phyloP scores from a whole-genome alignment of 2,797 vertebrate genomes.

The Diceros bicornis region DNA sequence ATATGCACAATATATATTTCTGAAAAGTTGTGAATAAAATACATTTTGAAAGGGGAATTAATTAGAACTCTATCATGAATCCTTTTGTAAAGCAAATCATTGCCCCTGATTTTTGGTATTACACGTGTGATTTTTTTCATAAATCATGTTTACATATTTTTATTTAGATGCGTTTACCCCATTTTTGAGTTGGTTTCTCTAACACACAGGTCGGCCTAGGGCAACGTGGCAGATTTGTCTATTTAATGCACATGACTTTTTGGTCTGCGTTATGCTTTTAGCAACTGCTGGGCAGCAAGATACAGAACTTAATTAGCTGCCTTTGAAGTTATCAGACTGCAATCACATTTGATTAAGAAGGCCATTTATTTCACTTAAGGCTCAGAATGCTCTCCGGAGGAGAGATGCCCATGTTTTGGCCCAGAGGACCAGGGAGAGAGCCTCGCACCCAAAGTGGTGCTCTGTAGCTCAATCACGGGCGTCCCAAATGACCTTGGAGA shows the following conservation, averaged over 20 bases:
- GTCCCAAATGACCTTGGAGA: background rate
- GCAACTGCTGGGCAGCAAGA: background rate
- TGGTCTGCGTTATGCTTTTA: background rate
- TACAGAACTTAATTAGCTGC: background rate
- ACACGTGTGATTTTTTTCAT: background rate
- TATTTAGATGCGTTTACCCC: background rate
- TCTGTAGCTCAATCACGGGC: background rate
- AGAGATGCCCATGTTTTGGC: background rate
- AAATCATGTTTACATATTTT: background rate
- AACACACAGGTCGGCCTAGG: background rate
- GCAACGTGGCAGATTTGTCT: background rate
- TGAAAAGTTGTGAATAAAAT: background rate
- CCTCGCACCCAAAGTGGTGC: too few species aligned
- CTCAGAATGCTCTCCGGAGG: background rate
- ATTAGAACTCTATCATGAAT: background rate
- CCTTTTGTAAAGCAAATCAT: constrained; percentile 12
- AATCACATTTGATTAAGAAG: constrained; percentile 68
- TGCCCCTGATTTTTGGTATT: background rate
- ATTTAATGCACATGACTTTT: background rate
- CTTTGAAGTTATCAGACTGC: background rate
- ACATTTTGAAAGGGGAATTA: background rate
- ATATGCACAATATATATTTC: background rate
- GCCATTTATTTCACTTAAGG: background rate
- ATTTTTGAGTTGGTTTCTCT: background rate
- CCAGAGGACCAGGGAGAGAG: background rate